Conservation (phyloP, 2,113 vertebrate species). For the Lagopus muta region DNA sequence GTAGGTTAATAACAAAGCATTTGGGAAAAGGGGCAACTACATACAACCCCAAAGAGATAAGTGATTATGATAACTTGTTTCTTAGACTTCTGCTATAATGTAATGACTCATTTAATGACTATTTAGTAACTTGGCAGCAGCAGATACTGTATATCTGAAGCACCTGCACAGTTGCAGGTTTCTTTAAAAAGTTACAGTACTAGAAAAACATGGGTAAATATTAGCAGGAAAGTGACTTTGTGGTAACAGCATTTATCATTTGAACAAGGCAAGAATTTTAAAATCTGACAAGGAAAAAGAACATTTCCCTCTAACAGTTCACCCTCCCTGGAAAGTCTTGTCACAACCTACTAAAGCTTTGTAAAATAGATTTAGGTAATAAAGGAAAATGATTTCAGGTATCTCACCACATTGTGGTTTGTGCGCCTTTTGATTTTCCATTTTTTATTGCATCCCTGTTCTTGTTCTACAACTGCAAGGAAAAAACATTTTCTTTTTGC, state of each 20-base stretch:
- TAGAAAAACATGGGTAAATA: neutral
- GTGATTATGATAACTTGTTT: neutral
- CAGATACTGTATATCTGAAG: neutral
- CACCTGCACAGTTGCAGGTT: neutral
- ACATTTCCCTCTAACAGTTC: neutral
- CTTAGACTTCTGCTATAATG: neutral
- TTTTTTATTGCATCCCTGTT: constrained; percentile 34
- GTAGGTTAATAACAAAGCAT: neutral
- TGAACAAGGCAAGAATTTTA: neutral
- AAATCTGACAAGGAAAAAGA: neutral
- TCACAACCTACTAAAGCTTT: neutral
- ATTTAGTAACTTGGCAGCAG: neutral
- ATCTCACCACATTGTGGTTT: constrained; percentile 74
- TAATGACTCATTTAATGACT: neutral
- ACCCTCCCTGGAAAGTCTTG: neutral
- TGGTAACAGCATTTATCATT: neutral
- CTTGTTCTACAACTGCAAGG: constrained; percentile 52
- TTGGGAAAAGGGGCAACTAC: neutral
- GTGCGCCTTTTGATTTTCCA: constrained; percentile 64
- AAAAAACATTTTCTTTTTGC: constrained; percentile 7
- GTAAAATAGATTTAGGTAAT: neutral
- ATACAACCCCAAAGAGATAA: neutral
- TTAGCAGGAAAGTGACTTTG: neutral
- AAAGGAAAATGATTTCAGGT: neutral
- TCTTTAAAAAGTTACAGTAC: neutral